These are phyloP conservation scores for Nephrotoma flavescens DNA, from an alignment of 2,888 invertebrate genomes.

Conservation along the genomic window DNA sequence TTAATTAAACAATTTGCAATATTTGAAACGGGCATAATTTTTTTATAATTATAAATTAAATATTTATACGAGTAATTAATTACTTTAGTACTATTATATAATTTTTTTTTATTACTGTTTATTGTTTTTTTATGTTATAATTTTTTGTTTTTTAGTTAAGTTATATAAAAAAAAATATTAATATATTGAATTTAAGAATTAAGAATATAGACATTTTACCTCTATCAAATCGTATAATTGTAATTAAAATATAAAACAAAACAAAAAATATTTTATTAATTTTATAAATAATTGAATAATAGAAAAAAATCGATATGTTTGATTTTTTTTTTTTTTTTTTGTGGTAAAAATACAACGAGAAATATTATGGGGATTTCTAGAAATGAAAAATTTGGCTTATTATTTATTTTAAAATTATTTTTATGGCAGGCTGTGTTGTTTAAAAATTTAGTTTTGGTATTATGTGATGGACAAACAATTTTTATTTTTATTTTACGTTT, in stretches of 20 bases:
- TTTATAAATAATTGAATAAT: background rate
- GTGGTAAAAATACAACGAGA: background rate
- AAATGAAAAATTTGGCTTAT: background rate
- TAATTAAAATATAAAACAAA: background rate
- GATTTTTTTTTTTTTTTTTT: background rate
- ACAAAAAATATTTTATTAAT: background rate
- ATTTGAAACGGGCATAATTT: conserved; percentile 9
- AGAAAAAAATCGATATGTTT: background rate
- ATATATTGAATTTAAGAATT: background rate
- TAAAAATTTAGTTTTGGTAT: background rate
- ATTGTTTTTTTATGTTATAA: background rate
- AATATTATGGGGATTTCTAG: background rate
- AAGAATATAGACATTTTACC: background rate
- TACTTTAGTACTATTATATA: background rate
- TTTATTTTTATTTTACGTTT: background rate
- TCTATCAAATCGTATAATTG: background rate
- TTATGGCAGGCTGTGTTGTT: background rate
- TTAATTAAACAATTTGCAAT: conserved; percentile 7
- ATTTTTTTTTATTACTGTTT: background rate
- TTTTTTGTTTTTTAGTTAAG: conserved; percentile 1
- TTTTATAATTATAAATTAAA: background rate
- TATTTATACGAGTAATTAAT: background rate
- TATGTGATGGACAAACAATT: background rate
- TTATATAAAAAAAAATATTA: background rate
- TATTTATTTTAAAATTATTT: background rate